Base-by-base conservation (phyloP, 2,888 invertebrate genomes). In the Ecliptopera silaceata region DNA sequence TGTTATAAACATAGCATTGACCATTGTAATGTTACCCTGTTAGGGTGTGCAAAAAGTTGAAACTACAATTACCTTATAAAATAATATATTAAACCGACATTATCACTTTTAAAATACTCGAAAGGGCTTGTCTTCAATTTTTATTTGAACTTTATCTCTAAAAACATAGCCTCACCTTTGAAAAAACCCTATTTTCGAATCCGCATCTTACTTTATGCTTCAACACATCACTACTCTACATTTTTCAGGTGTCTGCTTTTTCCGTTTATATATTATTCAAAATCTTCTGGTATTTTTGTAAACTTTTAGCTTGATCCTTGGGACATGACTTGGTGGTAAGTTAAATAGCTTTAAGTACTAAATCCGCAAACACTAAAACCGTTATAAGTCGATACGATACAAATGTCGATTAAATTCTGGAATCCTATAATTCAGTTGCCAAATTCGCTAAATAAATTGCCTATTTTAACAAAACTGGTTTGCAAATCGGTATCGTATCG, bases 101-200 rank as follows among this genome's bases (percentile, higher is more conserved):
- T n/a, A n/a, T 12, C 13, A 42, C 18, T 41, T 18, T 41, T 1
- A 18, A 39, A 13, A 12, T 42, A 42, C 26, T 13, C 12, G 12
- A 22, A 12, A 17, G 31, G 39, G 48, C 42, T 54, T 41, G 38
- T 43, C 34, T 32, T 26, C 31, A 31, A 59, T 44, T 45, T 29
- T 44, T 34, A 48, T 48, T 43, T 43, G 43, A 26, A 43, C 50
- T 42, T n/a, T n/a, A n/a, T n/a, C n/a, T n/a, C n/a, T n/a, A n/a
- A n/a, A n/a, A n/a, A n/a, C n/a, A n/a, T 42, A 34, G 18, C 34
- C n/a, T 36, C 2, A 22, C 15, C n/a, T 17, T 36, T 20, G 10
- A 8, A 6, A 26, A 12, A 34, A 45, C 15, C 18, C 8, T 12
- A 1, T 22, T 22, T 1, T 29, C 42, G 17, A 44, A 47, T 3